Percentiles rank a stretch among this genome's conserved stretches.
Evolutionary conservation across 2,113 vertebrate species (phyloP).

Genomic region (Indri indri): DNA sequence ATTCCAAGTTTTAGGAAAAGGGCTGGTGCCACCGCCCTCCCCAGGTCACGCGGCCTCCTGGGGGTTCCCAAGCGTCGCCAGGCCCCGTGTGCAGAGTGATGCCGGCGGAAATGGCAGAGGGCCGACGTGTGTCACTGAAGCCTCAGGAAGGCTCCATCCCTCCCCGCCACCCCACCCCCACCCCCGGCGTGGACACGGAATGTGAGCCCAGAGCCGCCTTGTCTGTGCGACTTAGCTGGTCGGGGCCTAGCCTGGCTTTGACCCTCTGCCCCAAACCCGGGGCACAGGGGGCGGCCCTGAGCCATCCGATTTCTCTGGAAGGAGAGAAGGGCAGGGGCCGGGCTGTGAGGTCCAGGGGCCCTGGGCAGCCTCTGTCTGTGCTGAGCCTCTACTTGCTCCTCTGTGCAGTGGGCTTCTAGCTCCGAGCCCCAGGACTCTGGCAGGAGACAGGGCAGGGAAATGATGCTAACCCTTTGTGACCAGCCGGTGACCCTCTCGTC

Average conservation of each 20-base stretch:
- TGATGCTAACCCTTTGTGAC: not conserved
- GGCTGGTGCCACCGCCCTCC: too few relatives aligned
- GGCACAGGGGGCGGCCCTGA: not conserved
- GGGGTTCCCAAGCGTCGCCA: not conserved
- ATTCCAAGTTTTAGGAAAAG: not conserved
- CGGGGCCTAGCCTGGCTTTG: accelerated
- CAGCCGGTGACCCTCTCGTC: not conserved
- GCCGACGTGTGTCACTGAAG: accelerated
- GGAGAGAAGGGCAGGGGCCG: not conserved
- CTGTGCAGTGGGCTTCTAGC: not conserved
- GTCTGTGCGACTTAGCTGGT: not conserved
- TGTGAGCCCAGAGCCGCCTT: not conserved
- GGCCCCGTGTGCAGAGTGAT: not conserved
- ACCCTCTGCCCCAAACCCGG: too few relatives aligned
- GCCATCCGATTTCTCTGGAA: not conserved
- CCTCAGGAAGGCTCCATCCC: not conserved
- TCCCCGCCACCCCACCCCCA: not conserved
- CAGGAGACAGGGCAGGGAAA: too few relatives aligned
- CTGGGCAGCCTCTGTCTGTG: not conserved
- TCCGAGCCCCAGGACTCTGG: not conserved
- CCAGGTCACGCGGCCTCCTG: not conserved
- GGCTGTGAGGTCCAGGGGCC: not conserved
- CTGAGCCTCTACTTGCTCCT: not conserved
- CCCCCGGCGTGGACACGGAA: accelerated
- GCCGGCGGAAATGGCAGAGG: not conserved